These are phyloP conservation scores for Steinernema feltiae DNA, from an alignment of 1,140 invertebrate genomes.

Conservation along the genomic window DNA sequence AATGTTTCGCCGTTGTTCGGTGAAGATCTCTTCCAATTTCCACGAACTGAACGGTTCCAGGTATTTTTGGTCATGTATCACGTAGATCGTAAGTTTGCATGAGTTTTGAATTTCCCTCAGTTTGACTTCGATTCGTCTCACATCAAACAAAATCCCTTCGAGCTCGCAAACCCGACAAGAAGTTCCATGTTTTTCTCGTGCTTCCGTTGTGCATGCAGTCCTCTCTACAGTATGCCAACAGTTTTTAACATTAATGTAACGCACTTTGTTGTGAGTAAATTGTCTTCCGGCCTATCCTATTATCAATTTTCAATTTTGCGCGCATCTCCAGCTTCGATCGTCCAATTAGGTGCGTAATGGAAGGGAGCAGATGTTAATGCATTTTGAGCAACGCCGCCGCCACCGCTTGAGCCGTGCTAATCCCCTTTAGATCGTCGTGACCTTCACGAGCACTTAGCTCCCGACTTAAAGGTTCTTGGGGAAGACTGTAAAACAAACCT, in stretches of 20 bases:
- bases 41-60: slow-evolving; percentile 22
- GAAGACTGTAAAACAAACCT: slow-evolving; percentile 65
- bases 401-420: not conserved
- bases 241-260: not conserved
- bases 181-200: too few species aligned
- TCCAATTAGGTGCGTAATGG: slow-evolving; percentile 10
- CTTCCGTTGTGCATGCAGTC: too few species aligned
- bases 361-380: slow-evolving; percentile 8
- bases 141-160: too few species aligned
- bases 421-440: not conserved
- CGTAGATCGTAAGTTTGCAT: slow-evolving; percentile 65
- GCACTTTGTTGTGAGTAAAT: not conserved
- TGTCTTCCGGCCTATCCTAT: not conserved
- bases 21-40: slow-evolving; percentile 33
- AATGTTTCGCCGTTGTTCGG: slow-evolving; percentile 12
- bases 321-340: not conserved
- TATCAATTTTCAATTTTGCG: not conserved
- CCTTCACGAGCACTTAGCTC: slow-evolving; percentile 8
- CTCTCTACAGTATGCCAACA: too few species aligned
- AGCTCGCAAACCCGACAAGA: too few species aligned
- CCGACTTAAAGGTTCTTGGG: not conserved
- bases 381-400: slow-evolving; percentile 4
- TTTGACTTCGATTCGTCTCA: not conserved
- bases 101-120: not conserved
- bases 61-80: slow-evolving; percentile 73